Evolutionary conservation across 1,140 invertebrate genomes (phyloP).

Genomic region (Bathynomus jamesi): DNA sequence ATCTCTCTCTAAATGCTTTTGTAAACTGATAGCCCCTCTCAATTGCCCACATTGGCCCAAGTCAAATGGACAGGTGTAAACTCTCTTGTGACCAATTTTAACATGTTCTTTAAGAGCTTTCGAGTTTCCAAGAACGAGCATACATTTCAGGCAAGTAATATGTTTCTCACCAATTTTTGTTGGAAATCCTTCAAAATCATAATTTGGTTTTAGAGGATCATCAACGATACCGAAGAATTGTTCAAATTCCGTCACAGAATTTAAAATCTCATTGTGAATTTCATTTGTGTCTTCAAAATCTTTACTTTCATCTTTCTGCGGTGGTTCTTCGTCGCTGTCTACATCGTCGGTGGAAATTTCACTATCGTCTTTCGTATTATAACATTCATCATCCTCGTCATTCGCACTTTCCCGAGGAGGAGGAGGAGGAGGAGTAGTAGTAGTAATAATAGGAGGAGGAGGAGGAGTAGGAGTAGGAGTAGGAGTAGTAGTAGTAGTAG

Average conservation of each 20-base stretch:
- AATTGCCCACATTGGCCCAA: conserved; percentile 25
- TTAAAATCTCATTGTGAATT: too few relatives aligned
- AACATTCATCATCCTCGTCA: neutral
- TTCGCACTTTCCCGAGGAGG: neutral
- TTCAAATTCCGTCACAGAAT: neutral
- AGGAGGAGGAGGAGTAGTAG: too few relatives aligned
- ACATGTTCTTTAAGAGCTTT: neutral
- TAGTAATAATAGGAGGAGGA: too few relatives aligned
- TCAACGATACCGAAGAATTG: neutral
- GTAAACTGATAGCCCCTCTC: conserved; percentile 26
- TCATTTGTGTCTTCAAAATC: neutral
- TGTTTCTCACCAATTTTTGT: neutral
- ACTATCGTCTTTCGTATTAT: neutral
- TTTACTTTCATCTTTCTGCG: neutral
- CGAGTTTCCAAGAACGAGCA: neutral
- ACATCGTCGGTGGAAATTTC: neutral
- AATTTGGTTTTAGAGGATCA: neutral
- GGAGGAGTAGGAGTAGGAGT: too few relatives aligned
- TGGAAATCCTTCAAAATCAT: neutral
- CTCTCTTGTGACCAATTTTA: conserved; percentile 23
- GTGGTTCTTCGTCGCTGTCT: neutral
- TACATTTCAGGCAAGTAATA: neutral
- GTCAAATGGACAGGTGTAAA: conserved; percentile 30
- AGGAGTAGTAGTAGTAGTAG: too few relatives aligned
- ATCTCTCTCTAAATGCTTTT: conserved; percentile 25